phyloP scores from a whole-genome alignment of 2,797 vertebrate species.

The Iguana delicatissima region DNA sequence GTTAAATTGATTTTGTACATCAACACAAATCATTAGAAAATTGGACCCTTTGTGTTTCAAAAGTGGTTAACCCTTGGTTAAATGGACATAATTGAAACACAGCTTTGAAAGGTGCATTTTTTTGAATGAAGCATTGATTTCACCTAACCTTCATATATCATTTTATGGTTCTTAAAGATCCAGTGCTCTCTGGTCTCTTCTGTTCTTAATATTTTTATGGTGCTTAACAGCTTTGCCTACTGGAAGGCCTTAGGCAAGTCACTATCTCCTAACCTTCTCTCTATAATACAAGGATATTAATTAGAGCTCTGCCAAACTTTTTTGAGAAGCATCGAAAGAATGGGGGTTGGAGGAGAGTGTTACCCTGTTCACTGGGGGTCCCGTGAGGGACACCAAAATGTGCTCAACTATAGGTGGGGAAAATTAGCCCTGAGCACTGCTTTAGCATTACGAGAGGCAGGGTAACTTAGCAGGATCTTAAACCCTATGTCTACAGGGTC shows the following conservation, averaged over 20 bases:
- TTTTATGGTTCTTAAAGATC: slow-evolving; percentile 24
- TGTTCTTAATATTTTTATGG: not conserved
- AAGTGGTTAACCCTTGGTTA: slow-evolving; percentile 67
- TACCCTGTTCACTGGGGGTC: no score
- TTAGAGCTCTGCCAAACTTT: not conserved
- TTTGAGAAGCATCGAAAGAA: not conserved
- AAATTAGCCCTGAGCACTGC: no score
- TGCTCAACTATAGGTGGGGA: no score
- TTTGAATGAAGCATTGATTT: slow-evolving; percentile 61
- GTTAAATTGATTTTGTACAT: slow-evolving; percentile 78
- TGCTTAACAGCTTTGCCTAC: slow-evolving; percentile 11
- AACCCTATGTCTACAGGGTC: no score
- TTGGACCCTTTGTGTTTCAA: slow-evolving; percentile 65
- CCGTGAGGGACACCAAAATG: no score
- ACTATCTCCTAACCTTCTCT: not conserved
- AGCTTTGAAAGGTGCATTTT: slow-evolving; percentile 37
- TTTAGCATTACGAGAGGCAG: no score
- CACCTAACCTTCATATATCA: slow-evolving; percentile 52
- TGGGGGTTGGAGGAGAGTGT: no score
- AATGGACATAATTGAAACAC: slow-evolving; percentile 42
- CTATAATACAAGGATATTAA: not conserved
- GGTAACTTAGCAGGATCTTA: no score
- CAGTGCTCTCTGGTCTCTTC: slow-evolving; percentile 37
- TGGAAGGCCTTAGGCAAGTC: not conserved
- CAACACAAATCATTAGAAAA: slow-evolving; percentile 76